These are phyloP conservation scores for Torymus auratus DNA, from an alignment of 2,888 invertebrate genomes.

Conservation along the genomic window DNA sequence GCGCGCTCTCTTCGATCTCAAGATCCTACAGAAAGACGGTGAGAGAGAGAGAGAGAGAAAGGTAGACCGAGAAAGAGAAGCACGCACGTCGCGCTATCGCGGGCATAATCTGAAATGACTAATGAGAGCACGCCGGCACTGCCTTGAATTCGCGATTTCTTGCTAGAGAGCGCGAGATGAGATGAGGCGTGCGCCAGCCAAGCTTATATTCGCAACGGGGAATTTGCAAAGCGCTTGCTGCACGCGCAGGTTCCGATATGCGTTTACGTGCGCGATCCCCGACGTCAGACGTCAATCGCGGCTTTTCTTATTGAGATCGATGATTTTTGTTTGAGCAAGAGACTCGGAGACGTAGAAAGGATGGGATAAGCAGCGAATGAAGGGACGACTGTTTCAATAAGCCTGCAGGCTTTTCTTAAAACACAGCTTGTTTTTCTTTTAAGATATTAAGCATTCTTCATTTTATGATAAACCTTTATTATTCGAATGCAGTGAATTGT, in stretches of 20 bases:
- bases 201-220: conserved; percentile 45
- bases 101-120: conserved; percentile 60
- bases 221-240: conserved; percentile 43
- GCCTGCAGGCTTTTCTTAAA: not conserved
- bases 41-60: conserved; percentile 15
- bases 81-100: conserved; percentile 54
- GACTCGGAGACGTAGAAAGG: not conserved
- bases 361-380: conserved; percentile 25
- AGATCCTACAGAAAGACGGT: conserved; percentile 34
- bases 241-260: not conserved
- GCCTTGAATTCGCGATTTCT: conserved; percentile 59
- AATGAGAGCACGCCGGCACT: conserved; percentile 57
- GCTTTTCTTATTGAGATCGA: conserved; percentile 53
- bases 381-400: no score
- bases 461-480: no score
- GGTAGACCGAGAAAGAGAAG: not conserved
- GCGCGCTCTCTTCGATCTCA: conserved; percentile 11
- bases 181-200: conserved; percentile 1
- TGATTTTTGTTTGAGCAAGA: conserved; percentile 30
- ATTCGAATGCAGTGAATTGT: no score
- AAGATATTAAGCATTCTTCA: no score
- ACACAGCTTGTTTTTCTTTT: no score
- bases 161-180: conserved; percentile 32
- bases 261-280: conserved; percentile 10
- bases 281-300: conserved; percentile 36